Evolutionary conservation across 2,888 invertebrate genomes (phyloP).

Genomic region (Spilosoma lubricipeda): DNA sequence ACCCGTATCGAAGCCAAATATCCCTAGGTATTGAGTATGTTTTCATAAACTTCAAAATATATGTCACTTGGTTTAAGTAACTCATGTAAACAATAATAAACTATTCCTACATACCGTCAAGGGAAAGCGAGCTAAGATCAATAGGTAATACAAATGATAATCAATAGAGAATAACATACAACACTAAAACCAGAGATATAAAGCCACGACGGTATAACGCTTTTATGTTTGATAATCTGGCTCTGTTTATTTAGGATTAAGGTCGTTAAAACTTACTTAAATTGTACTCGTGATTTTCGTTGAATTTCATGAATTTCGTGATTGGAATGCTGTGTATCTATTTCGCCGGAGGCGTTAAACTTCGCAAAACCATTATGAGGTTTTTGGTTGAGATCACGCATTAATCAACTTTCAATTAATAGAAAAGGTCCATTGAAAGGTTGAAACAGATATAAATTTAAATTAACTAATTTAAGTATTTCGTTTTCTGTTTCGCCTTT

Average conservation of each 20-base stretch:
- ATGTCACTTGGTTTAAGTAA: background rate
- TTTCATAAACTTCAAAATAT: background rate
- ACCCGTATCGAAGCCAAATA: no score
- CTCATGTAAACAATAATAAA: background rate
- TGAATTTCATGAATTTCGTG: constrained; percentile 15
- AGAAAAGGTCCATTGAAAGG: constrained; percentile 1
- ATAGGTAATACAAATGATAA: background rate
- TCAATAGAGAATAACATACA: background rate
- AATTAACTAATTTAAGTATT: background rate
- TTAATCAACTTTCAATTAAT: background rate
- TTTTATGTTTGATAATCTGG: constrained; percentile 7
- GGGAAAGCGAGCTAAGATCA: background rate
- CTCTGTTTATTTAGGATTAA: constrained; percentile 25
- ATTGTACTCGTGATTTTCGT: constrained; percentile 12
- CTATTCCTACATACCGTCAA: background rate
- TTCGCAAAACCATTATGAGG: constrained; percentile 6
- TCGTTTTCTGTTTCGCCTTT: background rate
- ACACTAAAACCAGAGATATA: background rate
- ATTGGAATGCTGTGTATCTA: constrained; percentile 11
- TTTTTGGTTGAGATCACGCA: background rate
- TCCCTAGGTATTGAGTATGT: no score
- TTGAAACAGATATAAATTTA: constrained; percentile 1
- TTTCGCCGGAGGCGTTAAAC: constrained; percentile 5
- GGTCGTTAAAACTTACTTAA: constrained; percentile 17
- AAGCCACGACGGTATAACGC: background rate